Evolutionary conservation across 2,113 vertebrate species (phyloP).

Genomic region (Brachyhypopomus gauderio): DNA sequence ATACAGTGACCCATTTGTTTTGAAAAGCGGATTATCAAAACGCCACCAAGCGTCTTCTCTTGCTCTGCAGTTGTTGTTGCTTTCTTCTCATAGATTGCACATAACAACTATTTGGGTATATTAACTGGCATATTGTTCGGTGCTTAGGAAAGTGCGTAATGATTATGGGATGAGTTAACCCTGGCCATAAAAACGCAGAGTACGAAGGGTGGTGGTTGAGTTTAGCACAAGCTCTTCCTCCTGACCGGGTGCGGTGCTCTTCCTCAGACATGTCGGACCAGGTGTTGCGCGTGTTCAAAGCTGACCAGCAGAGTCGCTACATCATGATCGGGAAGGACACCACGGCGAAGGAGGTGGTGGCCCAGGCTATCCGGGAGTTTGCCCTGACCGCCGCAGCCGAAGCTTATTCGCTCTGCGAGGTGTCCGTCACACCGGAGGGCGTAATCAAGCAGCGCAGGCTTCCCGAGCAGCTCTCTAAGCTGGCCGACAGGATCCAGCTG

Average conservation of each 20-base stretch:
- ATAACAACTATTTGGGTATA: background rate
- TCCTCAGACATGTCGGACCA: slow-evolving; percentile 91
- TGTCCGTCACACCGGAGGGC: slow-evolving; percentile 96
- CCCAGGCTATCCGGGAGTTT: slow-evolving; percentile 94
- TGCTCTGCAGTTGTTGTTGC: background rate
- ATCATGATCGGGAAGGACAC: slow-evolving; percentile 99
- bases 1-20: background rate
- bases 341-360: slow-evolving; percentile 94
- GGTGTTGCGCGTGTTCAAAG: slow-evolving; percentile 94
- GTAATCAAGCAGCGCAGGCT: slow-evolving; percentile 95
- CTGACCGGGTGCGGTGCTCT: background rate
- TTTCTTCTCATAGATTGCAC: background rate
- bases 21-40: background rate
- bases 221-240: background rate
- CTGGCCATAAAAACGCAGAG: background rate
- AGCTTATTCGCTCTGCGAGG: slow-evolving; percentile 92
- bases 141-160: background rate
- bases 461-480: slow-evolving; percentile 95
- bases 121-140: background rate
- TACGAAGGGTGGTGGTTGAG: background rate
- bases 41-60: background rate
- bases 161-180: background rate
- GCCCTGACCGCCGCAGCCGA: slow-evolving; percentile 88
- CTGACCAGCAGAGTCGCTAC: slow-evolving; percentile 97
- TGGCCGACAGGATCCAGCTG: slow-evolving; percentile 95